Percentiles rank a stretch among this genome's conserved stretches.
These are phyloP conservation scores for Micromesistius poutassou DNA, from an alignment of 2,797 vertebrate genomes.

Conservation along the genomic window DNA sequence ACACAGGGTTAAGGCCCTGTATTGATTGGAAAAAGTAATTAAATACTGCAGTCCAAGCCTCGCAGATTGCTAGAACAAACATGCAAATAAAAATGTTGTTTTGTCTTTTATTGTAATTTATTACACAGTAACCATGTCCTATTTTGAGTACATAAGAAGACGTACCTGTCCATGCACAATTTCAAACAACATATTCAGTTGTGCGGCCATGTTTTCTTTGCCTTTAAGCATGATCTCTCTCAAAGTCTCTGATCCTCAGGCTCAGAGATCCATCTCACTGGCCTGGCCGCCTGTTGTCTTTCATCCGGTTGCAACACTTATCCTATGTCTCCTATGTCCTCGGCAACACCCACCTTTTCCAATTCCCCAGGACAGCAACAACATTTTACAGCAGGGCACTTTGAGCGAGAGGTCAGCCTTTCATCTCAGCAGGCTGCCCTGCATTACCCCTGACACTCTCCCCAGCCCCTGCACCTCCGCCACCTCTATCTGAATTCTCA, in stretches of 20 bases:
- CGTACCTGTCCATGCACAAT: not conserved
- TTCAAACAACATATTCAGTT: not conserved
- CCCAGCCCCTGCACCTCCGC: not conserved
- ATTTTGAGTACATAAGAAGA: not conserved
- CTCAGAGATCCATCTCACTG: conserved; percentile 22
- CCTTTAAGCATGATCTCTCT: conserved; percentile 6
- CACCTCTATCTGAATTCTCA: not conserved
- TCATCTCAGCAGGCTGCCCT: conserved; percentile 14
- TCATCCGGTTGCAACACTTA: conserved; percentile 27
- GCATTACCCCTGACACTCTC: not conserved
- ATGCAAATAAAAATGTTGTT: not conserved
- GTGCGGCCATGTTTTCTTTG: not conserved
- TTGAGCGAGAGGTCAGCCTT: conserved; percentile 20
- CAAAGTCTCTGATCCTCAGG: conserved; percentile 16
- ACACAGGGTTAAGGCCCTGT: conserved; percentile 53
- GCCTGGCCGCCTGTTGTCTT: conserved; percentile 14
- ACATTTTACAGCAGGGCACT: conserved; percentile 23
- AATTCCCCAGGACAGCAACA: conserved; percentile 28
- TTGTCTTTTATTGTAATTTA: not conserved
- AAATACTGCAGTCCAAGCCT: conserved; percentile 36
- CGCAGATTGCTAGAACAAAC: not conserved
- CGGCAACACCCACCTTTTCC: conserved; percentile 25
- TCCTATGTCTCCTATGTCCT: conserved; percentile 20
- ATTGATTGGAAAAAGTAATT: conserved; percentile 63
- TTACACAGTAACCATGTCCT: not conserved